Conservation (phyloP, 2,113 vertebrate genomes). For the Phalacrocorax carbo region DNA sequence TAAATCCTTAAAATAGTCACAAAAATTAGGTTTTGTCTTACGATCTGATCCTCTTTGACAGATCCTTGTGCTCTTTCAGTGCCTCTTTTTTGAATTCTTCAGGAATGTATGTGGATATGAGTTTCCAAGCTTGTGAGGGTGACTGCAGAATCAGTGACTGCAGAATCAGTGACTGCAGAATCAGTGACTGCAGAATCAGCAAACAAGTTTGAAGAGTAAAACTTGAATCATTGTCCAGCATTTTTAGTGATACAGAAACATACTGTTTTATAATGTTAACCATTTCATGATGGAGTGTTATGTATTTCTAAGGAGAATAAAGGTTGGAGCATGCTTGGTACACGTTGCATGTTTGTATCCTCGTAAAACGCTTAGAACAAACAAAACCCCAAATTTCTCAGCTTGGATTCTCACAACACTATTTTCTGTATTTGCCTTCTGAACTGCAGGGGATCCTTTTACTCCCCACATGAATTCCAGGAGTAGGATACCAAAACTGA, state of each 20-base stretch:
- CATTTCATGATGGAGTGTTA: background rate
- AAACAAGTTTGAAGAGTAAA: background rate
- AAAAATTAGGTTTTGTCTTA: background rate
- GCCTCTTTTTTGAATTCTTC: conserved; percentile 38
- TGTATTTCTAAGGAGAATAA: background rate
- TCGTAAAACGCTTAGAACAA: background rate
- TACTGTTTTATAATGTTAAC: background rate
- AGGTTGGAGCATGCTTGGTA: conserved; percentile 33
- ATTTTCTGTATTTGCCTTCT: background rate
- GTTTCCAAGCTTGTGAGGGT: background rate
- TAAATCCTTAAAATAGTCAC: background rate
- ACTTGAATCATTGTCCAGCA: background rate
- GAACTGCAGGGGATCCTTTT: background rate
- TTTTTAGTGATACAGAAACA: background rate
- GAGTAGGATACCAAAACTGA: background rate
- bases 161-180: background rate
- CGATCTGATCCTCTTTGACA: background rate
- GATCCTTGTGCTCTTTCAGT: conserved; percentile 24
- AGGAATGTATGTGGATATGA: background rate
- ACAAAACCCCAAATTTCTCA: background rate
- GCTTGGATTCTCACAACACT: background rate
- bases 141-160: background rate
- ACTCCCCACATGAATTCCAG: background rate
- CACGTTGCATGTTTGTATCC: conserved; percentile 2
- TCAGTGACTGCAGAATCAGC: background rate